Base-by-base conservation (phyloP, 2,888 invertebrate genomes). In the Drosophila neoperkinsi region DNA sequence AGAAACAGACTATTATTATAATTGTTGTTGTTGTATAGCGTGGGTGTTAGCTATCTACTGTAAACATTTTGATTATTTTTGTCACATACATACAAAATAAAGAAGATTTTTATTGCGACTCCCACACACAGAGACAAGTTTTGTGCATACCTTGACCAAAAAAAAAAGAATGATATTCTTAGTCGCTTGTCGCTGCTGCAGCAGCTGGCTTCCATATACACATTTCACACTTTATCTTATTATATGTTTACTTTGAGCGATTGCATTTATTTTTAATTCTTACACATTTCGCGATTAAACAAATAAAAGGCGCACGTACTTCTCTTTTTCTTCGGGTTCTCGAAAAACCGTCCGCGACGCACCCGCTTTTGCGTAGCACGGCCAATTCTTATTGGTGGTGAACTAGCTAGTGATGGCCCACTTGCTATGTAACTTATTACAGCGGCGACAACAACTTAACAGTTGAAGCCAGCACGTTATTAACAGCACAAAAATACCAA, bases 41-140 rank as follows among this genome's bases (percentile, higher is more conserved):
- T 13, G 50, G 56, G 55, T 49, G 50, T 16, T 25, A n/a, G 38
- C 28, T 56, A 60, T 34, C 52, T 63, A 49, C 52, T 63, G 62
- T 71, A 75, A 74, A 71, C 69, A 69, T 70, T 73, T 61, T 46
- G 74, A 76, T 71, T 79, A 70, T 71, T 72, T 69, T 62, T 85
- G 84, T 84, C 84, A 78, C 72, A 76, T 71, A 75, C 84, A 70
- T 64, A 69, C 71, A 78, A 65, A 62, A 65, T 69, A 72, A 83
- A 84, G 76, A 84, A 58, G 88, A 88, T 90, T 81, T 84, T 82
- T 87, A 72, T 77, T 77, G 59, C 63, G 68, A 84, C 85, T 88
- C 85, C 90, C 85, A 90, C 85, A 82, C 85, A 82, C 88, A 76
- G 73, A 65, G 72, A 62, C 71, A 71, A 66, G 73, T 81, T 71